Base-by-base conservation (phyloP, 2,113 vertebrate genomes). In the Ictidomys tridecemlineatus region DNA sequence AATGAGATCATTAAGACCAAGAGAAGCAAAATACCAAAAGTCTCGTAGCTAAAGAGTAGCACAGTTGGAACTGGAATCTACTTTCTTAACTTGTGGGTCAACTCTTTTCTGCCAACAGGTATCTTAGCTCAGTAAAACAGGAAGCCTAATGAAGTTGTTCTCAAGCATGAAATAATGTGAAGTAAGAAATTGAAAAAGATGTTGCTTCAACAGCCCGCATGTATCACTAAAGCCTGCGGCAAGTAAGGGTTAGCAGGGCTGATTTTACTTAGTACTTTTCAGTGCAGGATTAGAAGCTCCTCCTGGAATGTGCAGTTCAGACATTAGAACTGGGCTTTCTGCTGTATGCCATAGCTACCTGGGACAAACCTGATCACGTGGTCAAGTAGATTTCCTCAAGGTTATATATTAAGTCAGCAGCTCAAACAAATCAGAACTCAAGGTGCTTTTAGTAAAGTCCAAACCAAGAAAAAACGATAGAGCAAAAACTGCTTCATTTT, bases 231-330 rank as follows among this genome's bases (percentile, higher is more conserved):
- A 72, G 48, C 61, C 95, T 79, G 76, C 8, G 93, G 58, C 58
- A 93, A 4, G 39, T 16, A 32, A 22, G 8, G 72, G 95, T 95
- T 89, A 95, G 78, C 16, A 91, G 28, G 32, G 14, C 61, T 89
- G 42, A 96, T 97, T 97, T 95, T 70, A 92, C 74, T 91, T 95
- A 96, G 45, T 96, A 77, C 63, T 95, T 97, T 88, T 79, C 28
- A 65, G 94, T 91, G 4, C 78, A 34, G 80, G 85, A 78, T 92
- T 94, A 95, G 63, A 82, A 51, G 26, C 22, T 94, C 42, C 70
- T 89, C 10, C 80, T 48, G 80, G 93, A 96, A 97, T 74, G 80
- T 37, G 1, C 39, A 53, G n/a, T 18, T 96, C 79, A 70, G 74
- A 45, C 45, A n/a, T 84, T 73, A 96, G 39, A 65, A 65, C 11